Conservation (phyloP, 1,140 invertebrate genomes). For the Coelopa frigida region DNA sequence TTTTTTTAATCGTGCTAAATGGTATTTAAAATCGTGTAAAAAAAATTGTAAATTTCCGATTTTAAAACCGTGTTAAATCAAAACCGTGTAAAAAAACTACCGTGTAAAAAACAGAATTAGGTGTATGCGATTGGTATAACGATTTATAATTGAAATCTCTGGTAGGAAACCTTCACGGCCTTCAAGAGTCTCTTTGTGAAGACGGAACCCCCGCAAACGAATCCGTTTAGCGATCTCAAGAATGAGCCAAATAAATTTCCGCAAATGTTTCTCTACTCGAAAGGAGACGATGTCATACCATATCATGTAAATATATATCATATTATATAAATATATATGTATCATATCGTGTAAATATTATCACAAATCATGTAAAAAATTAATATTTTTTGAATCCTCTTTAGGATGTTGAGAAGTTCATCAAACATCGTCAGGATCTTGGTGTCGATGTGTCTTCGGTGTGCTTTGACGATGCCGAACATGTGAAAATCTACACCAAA, state of each 20-base stretch:
- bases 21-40: no score
- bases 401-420: constrained; percentile 57
- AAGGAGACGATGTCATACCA: constrained; percentile 56
- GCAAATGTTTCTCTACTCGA: constrained; percentile 69
- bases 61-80: no score
- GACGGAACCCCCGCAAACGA: constrained; percentile 34
- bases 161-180: constrained; percentile 40
- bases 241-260: constrained; percentile 51
- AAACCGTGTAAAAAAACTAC: no score
- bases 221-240: constrained; percentile 47
- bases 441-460: constrained; percentile 55
- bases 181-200: constrained; percentile 37
- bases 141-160: background rate
- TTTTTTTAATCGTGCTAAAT: no score
- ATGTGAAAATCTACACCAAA: constrained; percentile 60
- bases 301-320: constrained; percentile 43
- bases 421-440: constrained; percentile 48
- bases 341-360: background rate
- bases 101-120: no score
- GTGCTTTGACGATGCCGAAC: constrained; percentile 60
- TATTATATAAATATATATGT: background rate
- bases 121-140: background rate
- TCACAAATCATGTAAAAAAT: background rate
- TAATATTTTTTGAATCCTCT: constrained; percentile 17
- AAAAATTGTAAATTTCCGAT: no score